A percentile compares a stretch with the other conserved stretches of the same genome.
These are phyloP conservation scores for Protodeltote pygarga DNA, from an alignment of 2,888 invertebrate genomes.

Conservation along the genomic window DNA sequence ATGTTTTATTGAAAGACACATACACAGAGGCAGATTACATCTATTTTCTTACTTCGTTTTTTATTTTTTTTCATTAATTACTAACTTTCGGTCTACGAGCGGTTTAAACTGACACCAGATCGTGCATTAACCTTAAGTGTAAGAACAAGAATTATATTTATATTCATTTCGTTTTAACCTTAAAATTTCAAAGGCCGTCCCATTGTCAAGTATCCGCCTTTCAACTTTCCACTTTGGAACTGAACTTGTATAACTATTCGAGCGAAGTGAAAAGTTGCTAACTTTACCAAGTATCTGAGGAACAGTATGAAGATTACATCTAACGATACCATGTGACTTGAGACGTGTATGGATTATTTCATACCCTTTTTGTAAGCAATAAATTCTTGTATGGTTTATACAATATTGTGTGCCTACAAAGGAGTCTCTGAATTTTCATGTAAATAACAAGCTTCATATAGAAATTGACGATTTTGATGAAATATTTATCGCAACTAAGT, in stretches of 20 bases:
- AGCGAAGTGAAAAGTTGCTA: conserved; percentile 56
- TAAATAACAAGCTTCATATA: conserved; percentile 19
- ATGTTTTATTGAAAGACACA: too few species aligned
- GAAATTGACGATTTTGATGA: conserved; percentile 34
- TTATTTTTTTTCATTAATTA: too few species aligned
- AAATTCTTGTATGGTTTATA: conserved; percentile 39
- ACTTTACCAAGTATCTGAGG: conserved; percentile 52
- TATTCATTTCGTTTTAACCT: conserved; percentile 16
- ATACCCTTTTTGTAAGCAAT: conserved; percentile 40
- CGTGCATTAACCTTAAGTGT: too few species aligned
- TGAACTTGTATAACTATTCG: conserved; percentile 56
- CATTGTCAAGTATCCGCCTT: conserved; percentile 40
- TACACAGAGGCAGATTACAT: too few species aligned
- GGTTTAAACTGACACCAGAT: too few species aligned
- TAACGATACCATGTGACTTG: conserved; percentile 30
- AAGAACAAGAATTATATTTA: conserved; percentile 8
- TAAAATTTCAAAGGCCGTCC: conserved; percentile 25
- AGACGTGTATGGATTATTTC: conserved; percentile 32
- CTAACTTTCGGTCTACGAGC: too few species aligned
- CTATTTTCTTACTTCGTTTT: too few species aligned
- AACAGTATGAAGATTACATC: conserved; percentile 38
- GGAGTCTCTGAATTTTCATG: conserved; percentile 33
- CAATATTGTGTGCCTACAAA: conserved; percentile 33
- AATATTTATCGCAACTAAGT: conserved; percentile 33
- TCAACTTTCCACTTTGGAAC: conserved; percentile 56